Evolutionary conservation across 53 echinoderm and acorn worm species (phyloP).

Genomic region (Holothuria scabra): DNA sequence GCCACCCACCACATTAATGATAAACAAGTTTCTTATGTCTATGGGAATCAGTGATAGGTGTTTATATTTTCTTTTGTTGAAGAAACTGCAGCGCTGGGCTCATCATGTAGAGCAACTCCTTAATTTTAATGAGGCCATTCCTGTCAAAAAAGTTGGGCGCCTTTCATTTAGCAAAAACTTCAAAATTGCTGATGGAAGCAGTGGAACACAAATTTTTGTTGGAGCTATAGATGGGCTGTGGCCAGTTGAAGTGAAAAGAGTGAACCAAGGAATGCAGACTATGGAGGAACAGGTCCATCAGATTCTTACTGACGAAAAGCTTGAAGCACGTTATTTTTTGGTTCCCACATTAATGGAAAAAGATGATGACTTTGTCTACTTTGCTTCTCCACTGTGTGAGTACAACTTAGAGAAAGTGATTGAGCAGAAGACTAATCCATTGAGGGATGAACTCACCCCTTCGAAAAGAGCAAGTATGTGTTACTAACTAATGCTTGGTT

Average conservation of each 20-base stretch:
- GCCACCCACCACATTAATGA: too few relatives aligned
- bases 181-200: constrained; percentile 28
- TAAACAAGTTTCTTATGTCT: too few relatives aligned
- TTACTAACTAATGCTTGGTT: background rate
- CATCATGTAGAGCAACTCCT: background rate
- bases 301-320: background rate
- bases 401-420: constrained; percentile 11
- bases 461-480: background rate
- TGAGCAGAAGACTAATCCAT: constrained; percentile 1
- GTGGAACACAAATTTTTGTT: constrained; percentile 5
- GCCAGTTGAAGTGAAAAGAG: constrained; percentile 1
- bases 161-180: background rate
- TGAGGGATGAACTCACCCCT: background rate
- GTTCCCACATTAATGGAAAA: background rate
- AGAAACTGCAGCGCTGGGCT: constrained; percentile 4
- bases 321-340: background rate
- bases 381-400: constrained; percentile 5
- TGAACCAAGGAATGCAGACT: background rate
- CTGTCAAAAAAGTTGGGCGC: constrained; percentile 2
- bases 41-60: too few relatives aligned
- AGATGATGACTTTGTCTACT: constrained; percentile 25
- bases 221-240: constrained; percentile 3
- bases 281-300: background rate
- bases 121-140: background rate
- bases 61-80: too few relatives aligned